Conservation (phyloP, 2,888 invertebrate genomes). For the Tillus elongatus region DNA sequence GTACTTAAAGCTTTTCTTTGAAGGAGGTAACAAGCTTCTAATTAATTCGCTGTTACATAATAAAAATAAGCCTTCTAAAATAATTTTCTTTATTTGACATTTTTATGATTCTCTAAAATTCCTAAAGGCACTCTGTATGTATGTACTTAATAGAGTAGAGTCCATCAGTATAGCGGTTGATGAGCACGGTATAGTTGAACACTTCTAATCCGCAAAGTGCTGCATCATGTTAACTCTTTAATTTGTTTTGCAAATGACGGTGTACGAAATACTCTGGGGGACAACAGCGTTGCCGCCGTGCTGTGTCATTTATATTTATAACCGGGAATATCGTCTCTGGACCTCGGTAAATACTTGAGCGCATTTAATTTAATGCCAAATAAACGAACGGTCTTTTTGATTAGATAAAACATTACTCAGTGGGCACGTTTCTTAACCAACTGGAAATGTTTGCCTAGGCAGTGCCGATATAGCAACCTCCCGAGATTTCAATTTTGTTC, state of each 20-base stretch:
- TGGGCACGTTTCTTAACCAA: too few relatives aligned
- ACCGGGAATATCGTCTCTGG: constrained; percentile 20
- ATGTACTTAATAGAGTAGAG: too few relatives aligned
- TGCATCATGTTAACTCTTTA: constrained; percentile 40
- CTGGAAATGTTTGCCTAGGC: too few relatives aligned
- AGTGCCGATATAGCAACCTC: too few relatives aligned
- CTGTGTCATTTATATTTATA: constrained; percentile 26
- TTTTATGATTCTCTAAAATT: too few relatives aligned
- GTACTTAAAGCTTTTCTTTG: too few relatives aligned
- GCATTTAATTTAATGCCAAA: constrained; percentile 24
- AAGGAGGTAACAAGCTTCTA: too few relatives aligned
- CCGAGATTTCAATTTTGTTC: too few relatives aligned
- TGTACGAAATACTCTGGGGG: constrained; percentile 21
- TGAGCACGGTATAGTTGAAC: constrained; percentile 20
- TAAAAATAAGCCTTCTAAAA: too few relatives aligned
- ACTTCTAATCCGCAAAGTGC: constrained; percentile 37
- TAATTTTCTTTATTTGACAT: too few relatives aligned
- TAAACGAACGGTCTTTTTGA: constrained; percentile 21
- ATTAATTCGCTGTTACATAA: too few relatives aligned
- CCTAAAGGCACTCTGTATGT: too few relatives aligned
- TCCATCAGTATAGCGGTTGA: constrained; percentile 1
- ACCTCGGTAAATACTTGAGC: constrained; percentile 23
- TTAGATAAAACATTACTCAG: constrained; percentile 22
- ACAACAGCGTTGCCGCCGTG: constrained; percentile 18
- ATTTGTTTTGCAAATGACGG: constrained; percentile 40